Evolutionary conservation across 1,140 invertebrate species (phyloP).

Genomic region (Bombus cullumanus): DNA sequence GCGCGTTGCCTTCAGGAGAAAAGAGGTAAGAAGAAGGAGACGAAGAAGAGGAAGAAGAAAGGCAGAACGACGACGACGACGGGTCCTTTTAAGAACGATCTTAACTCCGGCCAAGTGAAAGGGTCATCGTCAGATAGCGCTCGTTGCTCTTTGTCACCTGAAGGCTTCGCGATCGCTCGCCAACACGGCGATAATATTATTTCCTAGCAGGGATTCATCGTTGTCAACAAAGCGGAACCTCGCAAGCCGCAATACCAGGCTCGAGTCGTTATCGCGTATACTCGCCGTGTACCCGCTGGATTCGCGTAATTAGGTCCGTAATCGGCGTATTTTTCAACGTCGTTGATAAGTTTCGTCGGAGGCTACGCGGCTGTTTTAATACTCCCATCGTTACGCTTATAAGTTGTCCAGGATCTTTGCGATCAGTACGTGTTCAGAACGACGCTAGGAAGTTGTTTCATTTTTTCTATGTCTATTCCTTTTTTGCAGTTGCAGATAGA

Average conservation of each 20-base stretch:
- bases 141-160: slow-evolving; percentile 40
- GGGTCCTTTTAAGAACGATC: slow-evolving; percentile 37
- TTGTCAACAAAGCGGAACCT: slow-evolving; percentile 53
- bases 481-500: no score
- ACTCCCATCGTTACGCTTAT: background rate
- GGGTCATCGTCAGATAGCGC: slow-evolving; percentile 46
- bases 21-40: background rate
- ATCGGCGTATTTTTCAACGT: slow-evolving; percentile 52
- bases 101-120: slow-evolving; percentile 48
- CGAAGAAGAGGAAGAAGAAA: background rate
- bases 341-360: slow-evolving; percentile 31
- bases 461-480: background rate
- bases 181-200: slow-evolving; percentile 44
- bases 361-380: background rate
- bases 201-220: slow-evolving; percentile 37
- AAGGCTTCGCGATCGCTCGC: slow-evolving; percentile 22
- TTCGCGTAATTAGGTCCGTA: slow-evolving; percentile 40
- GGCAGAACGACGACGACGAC: background rate
- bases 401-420: no score
- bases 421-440: no score
- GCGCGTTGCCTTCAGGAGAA: slow-evolving; percentile 9
- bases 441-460: background rate
- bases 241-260: background rate
- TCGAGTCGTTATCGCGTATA: slow-evolving; percentile 25
- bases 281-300: slow-evolving; percentile 22